Percentiles rank a stretch among this genome's conserved stretches.
Conservation (phyloP, 2,113 vertebrate species). For the Andinoacara biseriatus region DNA sequence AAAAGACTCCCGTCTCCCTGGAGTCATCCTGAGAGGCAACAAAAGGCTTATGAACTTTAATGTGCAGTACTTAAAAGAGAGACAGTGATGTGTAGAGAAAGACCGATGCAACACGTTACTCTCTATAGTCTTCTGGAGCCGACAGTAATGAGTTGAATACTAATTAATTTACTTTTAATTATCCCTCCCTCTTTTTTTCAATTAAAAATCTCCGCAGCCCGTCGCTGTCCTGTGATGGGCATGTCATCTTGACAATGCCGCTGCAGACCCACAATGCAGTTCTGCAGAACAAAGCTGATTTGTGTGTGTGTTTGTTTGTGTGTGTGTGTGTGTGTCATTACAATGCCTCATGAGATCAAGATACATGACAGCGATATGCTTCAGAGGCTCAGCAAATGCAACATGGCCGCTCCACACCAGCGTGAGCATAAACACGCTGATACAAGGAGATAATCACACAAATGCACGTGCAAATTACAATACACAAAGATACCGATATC, state of each 20-base stretch:
- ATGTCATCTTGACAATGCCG: conserved; percentile 40
- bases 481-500: conserved; percentile 12
- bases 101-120: neutral
- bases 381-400: conserved; percentile 37
- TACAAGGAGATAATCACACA: neutral
- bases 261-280: conserved; percentile 38
- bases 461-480: neutral
- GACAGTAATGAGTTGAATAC: conserved; percentile 63
- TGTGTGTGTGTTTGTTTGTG: conserved; percentile 2
- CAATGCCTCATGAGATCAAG: conserved; percentile 36
- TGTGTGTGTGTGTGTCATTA: conserved; percentile 34
- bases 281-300: conserved; percentile 42
- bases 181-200: conserved; percentile 49
- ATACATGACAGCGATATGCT: conserved; percentile 50
- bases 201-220: conserved; percentile 56
- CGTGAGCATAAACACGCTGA: neutral
- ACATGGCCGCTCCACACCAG: neutral
- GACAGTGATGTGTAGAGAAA: neutral
- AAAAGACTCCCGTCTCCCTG: neutral
- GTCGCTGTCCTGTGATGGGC: conserved; percentile 17
- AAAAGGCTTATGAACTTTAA: neutral
- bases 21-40: neutral
- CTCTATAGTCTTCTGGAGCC: conserved; percentile 19
- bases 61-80: neutral
- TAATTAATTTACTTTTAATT: conserved; percentile 77